Percentiles rank a stretch among this genome's conserved stretches.
Evolutionary conservation across 2,113 vertebrate genomes (phyloP).

Genomic region (Riparia riparia): DNA sequence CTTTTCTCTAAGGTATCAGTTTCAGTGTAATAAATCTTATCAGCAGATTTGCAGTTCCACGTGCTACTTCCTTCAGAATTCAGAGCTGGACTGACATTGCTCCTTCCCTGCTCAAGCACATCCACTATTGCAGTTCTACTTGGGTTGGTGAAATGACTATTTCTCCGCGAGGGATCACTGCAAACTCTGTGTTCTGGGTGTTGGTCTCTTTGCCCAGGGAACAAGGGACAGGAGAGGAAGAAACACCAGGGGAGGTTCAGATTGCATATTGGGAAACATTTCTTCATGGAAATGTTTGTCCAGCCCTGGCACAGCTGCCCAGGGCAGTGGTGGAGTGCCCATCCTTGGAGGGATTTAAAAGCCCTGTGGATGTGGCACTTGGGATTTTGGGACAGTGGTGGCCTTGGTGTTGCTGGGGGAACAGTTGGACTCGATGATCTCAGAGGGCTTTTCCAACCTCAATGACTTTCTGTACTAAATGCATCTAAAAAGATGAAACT

Average conservation of each 20-base stretch:
- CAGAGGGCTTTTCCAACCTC: not conserved
- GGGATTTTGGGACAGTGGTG: accelerated
- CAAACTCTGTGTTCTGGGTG: not conserved
- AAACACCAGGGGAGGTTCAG: not conserved
- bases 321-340: not conserved
- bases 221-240: not conserved
- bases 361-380: accelerated
- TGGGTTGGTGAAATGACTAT: not conserved
- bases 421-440: accelerated
- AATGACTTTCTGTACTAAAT: not conserved
- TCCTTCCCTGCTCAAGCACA: not conserved
- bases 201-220: not conserved
- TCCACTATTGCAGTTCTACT: not conserved
- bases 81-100: not conserved
- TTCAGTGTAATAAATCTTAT: not conserved
- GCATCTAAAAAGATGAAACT: not conserved
- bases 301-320: not conserved
- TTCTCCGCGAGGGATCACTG: not conserved
- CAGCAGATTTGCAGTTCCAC: not conserved
- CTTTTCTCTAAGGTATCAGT: not conserved
- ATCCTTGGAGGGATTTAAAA: not conserved
- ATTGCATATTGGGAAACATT: not conserved
- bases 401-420: not conserved
- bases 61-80: not conserved
- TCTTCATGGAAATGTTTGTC: not conserved